Percentiles rank a stretch among this genome's conserved stretches.
Evolutionary conservation across 2,797 vertebrate species (phyloP).

Genomic region (Lutjanus campechanus): DNA sequence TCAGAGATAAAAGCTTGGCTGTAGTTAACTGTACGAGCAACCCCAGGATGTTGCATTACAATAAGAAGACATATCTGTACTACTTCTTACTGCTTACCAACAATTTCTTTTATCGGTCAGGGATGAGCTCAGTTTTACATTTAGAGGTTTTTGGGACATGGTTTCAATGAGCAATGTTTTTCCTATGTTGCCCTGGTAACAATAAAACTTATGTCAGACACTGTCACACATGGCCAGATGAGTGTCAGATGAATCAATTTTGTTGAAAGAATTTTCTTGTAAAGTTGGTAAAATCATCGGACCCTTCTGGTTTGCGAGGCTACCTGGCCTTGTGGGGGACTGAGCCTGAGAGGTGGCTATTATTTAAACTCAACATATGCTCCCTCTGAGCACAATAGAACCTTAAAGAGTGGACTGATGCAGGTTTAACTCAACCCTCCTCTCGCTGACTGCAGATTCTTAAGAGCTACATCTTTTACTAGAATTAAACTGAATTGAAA

Average conservation of each 20-base stretch:
- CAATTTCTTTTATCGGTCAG: background rate
- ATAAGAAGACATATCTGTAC: background rate
- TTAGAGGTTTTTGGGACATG: background rate
- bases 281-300: background rate
- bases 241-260: background rate
- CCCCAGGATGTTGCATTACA: background rate
- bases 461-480: background rate
- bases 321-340: background rate
- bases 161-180: slow-evolving; percentile 3
- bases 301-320: background rate
- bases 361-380: background rate
- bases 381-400: slow-evolving; percentile 14
- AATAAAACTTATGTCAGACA: slow-evolving; percentile 9
- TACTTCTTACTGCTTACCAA: background rate
- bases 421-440: background rate
- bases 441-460: slow-evolving; percentile 4
- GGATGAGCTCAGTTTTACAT: background rate
- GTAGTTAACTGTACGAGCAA: slow-evolving; percentile 42
- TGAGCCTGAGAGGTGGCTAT: background rate
- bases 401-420: background rate
- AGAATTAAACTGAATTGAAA: slow-evolving; percentile 9
- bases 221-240: slow-evolving; percentile 1
- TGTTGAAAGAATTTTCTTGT: background rate
- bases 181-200: slow-evolving; percentile 32
- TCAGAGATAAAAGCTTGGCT: slow-evolving; percentile 59